Conservation (phyloP, 1,140 invertebrate genomes). For the Leucophenga varia region DNA sequence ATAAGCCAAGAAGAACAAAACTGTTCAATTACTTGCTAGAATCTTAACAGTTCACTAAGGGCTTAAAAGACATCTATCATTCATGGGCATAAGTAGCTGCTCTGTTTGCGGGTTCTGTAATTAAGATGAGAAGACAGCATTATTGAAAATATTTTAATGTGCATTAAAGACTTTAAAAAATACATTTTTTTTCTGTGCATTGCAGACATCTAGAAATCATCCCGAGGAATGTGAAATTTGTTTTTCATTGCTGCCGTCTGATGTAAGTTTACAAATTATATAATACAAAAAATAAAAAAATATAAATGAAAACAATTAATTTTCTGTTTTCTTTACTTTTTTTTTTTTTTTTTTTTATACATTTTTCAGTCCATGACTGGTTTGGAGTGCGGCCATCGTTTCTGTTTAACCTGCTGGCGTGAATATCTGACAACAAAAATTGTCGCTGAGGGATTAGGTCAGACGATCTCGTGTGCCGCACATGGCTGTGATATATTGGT, state of each 20-base stretch:
- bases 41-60: too few relatives aligned
- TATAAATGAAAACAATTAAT: neutral
- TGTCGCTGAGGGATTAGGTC: slow-evolving; percentile 93
- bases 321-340: slow-evolving; percentile 13
- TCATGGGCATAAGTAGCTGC: too few relatives aligned
- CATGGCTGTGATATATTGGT: slow-evolving; percentile 91
- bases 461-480: slow-evolving; percentile 95
- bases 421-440: slow-evolving; percentile 98
- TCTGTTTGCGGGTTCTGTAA: too few relatives aligned
- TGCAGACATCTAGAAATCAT: slow-evolving; percentile 62
- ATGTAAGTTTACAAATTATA: slow-evolving; percentile 70
- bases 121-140: too few relatives aligned
- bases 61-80: too few relatives aligned
- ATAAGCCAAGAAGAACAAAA: too few relatives aligned
- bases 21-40: too few relatives aligned
- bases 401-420: slow-evolving; percentile 93
- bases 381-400: slow-evolving; percentile 93
- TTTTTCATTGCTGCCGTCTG: slow-evolving; percentile 75
- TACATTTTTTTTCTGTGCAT: neutral
- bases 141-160: neutral
- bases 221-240: slow-evolving; percentile 94
- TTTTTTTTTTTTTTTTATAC: slow-evolving; percentile 16
- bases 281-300: neutral
- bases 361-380: slow-evolving; percentile 93
- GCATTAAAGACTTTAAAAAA: too few relatives aligned